Conservation (phyloP, 2,797 vertebrate species). For the Sebastiscus albofasciatus region DNA sequence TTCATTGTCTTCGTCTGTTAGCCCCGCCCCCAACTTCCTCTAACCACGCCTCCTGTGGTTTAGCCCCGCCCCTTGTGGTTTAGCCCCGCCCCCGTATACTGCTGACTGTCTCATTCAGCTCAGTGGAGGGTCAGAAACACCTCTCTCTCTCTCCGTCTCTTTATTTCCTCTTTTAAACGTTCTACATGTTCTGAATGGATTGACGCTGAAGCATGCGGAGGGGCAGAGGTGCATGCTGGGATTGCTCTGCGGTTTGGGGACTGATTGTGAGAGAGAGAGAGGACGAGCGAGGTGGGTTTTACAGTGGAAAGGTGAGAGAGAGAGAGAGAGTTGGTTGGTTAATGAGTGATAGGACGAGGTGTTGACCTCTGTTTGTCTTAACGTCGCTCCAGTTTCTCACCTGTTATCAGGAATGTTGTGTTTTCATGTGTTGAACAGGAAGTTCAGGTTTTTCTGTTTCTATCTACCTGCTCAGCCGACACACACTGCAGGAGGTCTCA, state of each 20-base stretch:
- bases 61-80: conserved; percentile 13
- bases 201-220: conserved; percentile 44
- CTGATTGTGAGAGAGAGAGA: conserved; percentile 48
- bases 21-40: not conserved
- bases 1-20: not conserved
- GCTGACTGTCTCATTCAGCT: not conserved
- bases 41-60: not conserved
- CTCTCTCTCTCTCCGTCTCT: not conserved
- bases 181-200: not conserved
- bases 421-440: not conserved
- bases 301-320: not conserved
- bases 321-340: conserved; percentile 14
- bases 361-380: not conserved
- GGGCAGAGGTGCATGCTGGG: conserved; percentile 71
- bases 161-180: not conserved
- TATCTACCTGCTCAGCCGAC: too few relatives aligned
- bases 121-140: not conserved
- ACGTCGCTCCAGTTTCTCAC: too few relatives aligned
- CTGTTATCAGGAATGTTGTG: not conserved
- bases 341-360: conserved; percentile 47
- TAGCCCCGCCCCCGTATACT: not conserved
- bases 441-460: not conserved
- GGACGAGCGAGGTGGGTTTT: conserved; percentile 66
- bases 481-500: not conserved
- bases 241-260: conserved; percentile 50